Evolutionary conservation across 2,797 vertebrate species (phyloP).

Genomic region (Calcarius lapponicus): DNA sequence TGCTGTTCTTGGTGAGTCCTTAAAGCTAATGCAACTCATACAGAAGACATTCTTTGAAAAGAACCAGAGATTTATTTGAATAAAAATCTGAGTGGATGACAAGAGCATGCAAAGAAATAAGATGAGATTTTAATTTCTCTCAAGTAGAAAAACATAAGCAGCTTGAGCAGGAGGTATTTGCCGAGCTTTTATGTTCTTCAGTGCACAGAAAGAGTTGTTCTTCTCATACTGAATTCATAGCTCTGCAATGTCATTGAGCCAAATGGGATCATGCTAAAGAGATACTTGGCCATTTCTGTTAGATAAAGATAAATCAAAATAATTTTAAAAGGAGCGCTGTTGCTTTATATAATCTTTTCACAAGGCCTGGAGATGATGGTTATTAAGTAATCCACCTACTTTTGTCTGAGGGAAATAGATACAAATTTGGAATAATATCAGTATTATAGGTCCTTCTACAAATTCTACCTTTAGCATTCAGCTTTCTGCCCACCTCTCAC

Average conservation of each 20-base stretch:
- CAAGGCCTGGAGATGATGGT: neutral
- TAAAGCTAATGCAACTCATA: slow-evolving; percentile 28
- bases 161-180: slow-evolving; percentile 29
- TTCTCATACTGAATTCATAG: slow-evolving; percentile 10
- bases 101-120: slow-evolving; percentile 31
- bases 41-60: neutral
- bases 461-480: neutral
- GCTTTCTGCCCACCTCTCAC: neutral
- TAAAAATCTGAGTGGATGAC: slow-evolving; percentile 34
- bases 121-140: slow-evolving; percentile 27
- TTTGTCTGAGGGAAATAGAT: neutral
- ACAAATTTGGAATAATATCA: neutral
- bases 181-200: slow-evolving; percentile 3
- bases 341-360: neutral
- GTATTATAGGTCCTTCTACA: neutral
- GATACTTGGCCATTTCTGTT: neutral
- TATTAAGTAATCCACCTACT: neutral
- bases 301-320: slow-evolving; percentile 24
- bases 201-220: neutral
- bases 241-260: neutral
- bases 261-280: slow-evolving; percentile 13
- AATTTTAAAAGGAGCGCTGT: neutral
- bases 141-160: neutral
- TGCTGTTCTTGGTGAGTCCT: slow-evolving; percentile 40
- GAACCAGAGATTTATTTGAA: slow-evolving; percentile 17